phyloP scores from a whole-genome alignment of 2,888 invertebrate species.

The Catocala nupta region DNA sequence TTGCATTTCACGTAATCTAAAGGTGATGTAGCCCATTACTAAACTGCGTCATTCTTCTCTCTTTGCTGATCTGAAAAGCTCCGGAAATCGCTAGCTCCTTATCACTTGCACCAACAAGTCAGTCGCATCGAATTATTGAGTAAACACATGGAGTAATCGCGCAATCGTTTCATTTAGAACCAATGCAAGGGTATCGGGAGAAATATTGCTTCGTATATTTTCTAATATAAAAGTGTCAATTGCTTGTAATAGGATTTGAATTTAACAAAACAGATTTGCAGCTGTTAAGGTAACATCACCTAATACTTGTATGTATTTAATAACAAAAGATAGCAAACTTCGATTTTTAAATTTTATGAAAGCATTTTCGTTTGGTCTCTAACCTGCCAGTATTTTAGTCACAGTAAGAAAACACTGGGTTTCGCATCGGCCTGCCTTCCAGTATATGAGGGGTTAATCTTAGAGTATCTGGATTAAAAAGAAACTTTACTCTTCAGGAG shows the following conservation, averaged over 20 bases:
- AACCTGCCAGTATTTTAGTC: too few relatives aligned
- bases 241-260: constrained; percentile 67
- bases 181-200: constrained; percentile 75
- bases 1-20: too few relatives aligned
- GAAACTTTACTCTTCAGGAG: too few relatives aligned
- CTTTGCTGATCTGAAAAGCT: neutral
- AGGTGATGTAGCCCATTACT: neutral
- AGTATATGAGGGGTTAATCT: too few relatives aligned
- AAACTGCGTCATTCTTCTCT: neutral
- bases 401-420: too few relatives aligned
- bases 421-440: too few relatives aligned
- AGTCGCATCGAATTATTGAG: constrained; percentile 86
- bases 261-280: constrained; percentile 45
- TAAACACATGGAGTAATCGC: constrained; percentile 84
- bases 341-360: too few relatives aligned
- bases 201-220: constrained; percentile 75
- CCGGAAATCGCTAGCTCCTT: constrained; percentile 50
- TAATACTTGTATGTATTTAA: too few relatives aligned
- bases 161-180: constrained; percentile 80
- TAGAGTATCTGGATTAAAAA: too few relatives aligned
- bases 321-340: too few relatives aligned
- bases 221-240: constrained; percentile 73
- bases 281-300: constrained; percentile 14
- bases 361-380: too few relatives aligned
- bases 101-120: constrained; percentile 52